Base-by-base conservation (phyloP, 2,113 vertebrate genomes). In the Poeciliopsis turrubarensis region DNA sequence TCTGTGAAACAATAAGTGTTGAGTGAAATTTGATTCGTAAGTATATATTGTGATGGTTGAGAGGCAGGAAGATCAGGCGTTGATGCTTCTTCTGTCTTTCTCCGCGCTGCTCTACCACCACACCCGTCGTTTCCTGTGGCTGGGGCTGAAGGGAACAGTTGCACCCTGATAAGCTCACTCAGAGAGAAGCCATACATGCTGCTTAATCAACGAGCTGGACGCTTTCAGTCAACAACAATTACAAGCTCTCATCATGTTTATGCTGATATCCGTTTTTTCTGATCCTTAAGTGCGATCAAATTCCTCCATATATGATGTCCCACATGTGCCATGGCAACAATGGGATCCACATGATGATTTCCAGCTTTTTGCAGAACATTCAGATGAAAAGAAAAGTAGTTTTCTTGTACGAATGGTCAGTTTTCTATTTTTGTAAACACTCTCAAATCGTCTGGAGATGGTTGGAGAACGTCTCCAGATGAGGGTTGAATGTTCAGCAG, bases 151-250 rank as follows among this genome's bases (percentile, higher is more conserved):
- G 77, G 83, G 82, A 90, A 89, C 85, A 82, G 72, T 92, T 90
- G 87, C 37, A 66, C 86, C 79, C 91, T 89, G 93, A 94, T 94
- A 93, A 93, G 91, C 73, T 15, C 13, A 51, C 70, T 26, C 5
- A 31, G 81, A 90, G 89, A 87, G 84, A 92, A 88, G 83, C 72
- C 72, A 3, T 65, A 76, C 83, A 85, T 80, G n/a, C 66, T 47
- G 22, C 61, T n/a, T 86, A 91, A 93, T 94, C 89, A 93, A 70
- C 80, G 47, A 70, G 83, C 78, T 84, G 66, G 83, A 88, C 83
- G 81, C 80, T 71, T 19, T 87, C 72, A 91, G 93, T 93, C 88
- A 91, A 84, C 89, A 89, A 92, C 91, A 93, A 93, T 94, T 84
- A 81, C 64, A 25, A 78, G 79, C 79, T 68, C 74, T 75, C 87